Conservation (phyloP, 2,797 vertebrate species). For the Astyanax mexicanus region DNA sequence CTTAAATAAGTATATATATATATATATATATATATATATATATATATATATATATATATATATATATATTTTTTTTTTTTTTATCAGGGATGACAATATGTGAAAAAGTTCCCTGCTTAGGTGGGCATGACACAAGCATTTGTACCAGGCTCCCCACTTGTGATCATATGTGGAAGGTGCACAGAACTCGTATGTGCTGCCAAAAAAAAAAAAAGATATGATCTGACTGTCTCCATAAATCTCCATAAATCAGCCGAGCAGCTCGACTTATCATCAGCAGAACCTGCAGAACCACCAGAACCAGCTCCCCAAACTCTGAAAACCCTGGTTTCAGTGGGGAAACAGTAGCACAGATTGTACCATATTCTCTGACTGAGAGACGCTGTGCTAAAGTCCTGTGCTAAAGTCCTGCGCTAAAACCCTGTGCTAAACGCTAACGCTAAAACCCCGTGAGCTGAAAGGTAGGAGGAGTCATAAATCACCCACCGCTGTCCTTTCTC, state of each 20-base stretch:
- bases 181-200: not conserved
- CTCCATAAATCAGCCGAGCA: constrained; percentile 29
- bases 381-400: constrained; percentile 19
- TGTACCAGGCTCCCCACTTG: not conserved
- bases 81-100: no score
- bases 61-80: no score
- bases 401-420: no score
- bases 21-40: no score
- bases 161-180: not conserved
- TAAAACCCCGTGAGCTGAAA: constrained; percentile 30
- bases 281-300: constrained; percentile 41
- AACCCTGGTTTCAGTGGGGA: constrained; percentile 11
- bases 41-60: no score
- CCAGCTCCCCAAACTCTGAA: constrained; percentile 11
- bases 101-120: constrained; percentile 27
- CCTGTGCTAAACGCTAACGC: constrained; percentile 25
- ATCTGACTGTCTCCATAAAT: constrained; percentile 31
- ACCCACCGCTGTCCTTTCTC: constrained; percentile 31
- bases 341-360: constrained; percentile 44
- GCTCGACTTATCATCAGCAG: constrained; percentile 28
- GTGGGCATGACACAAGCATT: constrained; percentile 18
- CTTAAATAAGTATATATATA: no score
- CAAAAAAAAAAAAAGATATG: constrained; percentile 19
- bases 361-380: constrained; percentile 17
- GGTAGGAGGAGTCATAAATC: constrained; percentile 53